Conservation (phyloP, 2,113 vertebrate species). For the Chroicocephalus ridibundus region DNA sequence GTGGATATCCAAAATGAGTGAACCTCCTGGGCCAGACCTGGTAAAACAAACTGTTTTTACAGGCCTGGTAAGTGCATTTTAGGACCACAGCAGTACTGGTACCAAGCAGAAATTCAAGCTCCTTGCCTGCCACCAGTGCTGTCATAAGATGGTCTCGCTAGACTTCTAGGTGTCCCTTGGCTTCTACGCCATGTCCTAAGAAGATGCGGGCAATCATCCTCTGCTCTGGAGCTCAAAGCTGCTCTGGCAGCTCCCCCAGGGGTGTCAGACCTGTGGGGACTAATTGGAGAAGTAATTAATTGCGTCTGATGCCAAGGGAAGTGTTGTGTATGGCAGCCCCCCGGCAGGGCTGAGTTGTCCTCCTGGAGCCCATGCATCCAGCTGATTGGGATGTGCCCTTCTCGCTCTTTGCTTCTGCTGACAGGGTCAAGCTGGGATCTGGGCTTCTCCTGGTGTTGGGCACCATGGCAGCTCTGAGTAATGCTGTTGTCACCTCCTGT, state of each 20-base stretch:
- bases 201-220: background rate
- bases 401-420: background rate
- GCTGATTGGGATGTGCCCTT: background rate
- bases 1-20: background rate
- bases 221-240: background rate
- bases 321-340: rapidly evolving
- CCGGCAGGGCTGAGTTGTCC: background rate
- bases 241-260: background rate
- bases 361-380: background rate
- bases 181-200: background rate
- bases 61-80: background rate
- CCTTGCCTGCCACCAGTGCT: background rate
- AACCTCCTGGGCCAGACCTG: background rate
- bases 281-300: background rate
- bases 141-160: background rate
- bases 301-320: background rate
- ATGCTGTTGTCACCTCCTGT: background rate
- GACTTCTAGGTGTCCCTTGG: background rate
- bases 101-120: background rate
- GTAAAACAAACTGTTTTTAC: background rate
- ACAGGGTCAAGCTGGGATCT: background rate
- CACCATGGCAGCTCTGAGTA: background rate
- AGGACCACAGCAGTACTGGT: background rate
- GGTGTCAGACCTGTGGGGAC: background rate
- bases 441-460: background rate